Base-by-base conservation (phyloP, 2,797 vertebrate genomes). In the Lepilemur ruficaudatus region DNA sequence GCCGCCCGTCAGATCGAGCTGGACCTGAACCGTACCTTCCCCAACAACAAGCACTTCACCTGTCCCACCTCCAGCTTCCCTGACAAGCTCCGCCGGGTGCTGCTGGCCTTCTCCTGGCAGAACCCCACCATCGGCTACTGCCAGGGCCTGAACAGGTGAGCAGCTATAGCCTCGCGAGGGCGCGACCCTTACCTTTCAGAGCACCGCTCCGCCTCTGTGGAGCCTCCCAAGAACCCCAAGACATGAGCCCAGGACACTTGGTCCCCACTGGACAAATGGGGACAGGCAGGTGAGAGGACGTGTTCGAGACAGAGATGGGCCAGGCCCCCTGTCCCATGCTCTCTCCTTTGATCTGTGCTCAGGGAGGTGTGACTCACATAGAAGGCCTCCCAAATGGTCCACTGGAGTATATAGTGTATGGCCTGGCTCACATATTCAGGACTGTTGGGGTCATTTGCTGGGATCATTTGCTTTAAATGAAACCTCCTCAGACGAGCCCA, bases 101-200 rank as follows among this genome's bases (percentile, higher is more conserved):
- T 99, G 38, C 83, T 99, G 97, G 99, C 99, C 13, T 99, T 99
- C 97, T 99, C 99, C 92, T 99, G 99, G 99, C 99, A 99, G 93
- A 99, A 99, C 97, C 99, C 99, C 30, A 96, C 98, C 35, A 99
- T 99, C 32, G 99, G 99, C 70, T 99, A 99, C 98, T 99, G 99
- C 97, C 99, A 99, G 95, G 99, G 99, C 30, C 98, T 99, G 70
- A 99, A 99, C 98, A 99, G 99, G 99, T 99, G 91, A 97, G 98
- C 57, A 83, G 0, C 3, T 0, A 0, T 0, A 22, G 32, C 25
- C 25, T 20, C 2, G n/a, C 25, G n/a, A 73, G 72, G 30, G 17
- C 57, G 3, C 1, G 3, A 46, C 75, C 38, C 25, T 59, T 9
- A 8, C 35, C 93, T 52, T 11, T 15, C 55, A 35, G 20, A 63